Evolutionary conservation across 2,797 vertebrate genomes (phyloP).

Genomic region (Botia kubotai): DNA sequence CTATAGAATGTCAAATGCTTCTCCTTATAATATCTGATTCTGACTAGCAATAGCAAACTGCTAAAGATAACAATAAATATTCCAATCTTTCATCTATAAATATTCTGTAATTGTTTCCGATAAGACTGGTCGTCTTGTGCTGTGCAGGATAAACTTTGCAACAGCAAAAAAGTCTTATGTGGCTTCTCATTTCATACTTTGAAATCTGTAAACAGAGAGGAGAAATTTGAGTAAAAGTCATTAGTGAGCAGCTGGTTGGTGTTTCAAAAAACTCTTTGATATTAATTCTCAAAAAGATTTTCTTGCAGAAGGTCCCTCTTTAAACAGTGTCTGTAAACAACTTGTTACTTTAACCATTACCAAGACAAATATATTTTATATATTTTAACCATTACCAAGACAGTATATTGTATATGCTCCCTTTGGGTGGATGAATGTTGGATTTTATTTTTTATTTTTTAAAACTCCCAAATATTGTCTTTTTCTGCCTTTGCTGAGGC

Average conservation of each 20-base stretch:
- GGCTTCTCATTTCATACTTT: background rate
- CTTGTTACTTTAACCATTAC: background rate
- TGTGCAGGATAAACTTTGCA: too few species aligned
- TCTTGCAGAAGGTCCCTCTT: background rate
- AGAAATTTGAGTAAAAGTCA: background rate
- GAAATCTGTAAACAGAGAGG: background rate
- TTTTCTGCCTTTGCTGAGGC: conserved; percentile 6
- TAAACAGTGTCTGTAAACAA: background rate
- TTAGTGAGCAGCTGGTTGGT: background rate
- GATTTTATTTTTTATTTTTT: background rate
- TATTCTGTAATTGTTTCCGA: too few species aligned
- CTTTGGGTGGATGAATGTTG: background rate
- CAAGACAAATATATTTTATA: too few species aligned
- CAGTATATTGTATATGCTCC: background rate
- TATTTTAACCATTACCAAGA: background rate
- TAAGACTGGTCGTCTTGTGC: too few species aligned
- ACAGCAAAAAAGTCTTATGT: background rate
- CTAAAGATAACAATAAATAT: too few species aligned
- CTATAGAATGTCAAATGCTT: too few species aligned
- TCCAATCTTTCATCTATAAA: too few species aligned
- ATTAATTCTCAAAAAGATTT: background rate
- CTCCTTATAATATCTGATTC: too few species aligned
- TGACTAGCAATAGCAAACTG: too few species aligned
- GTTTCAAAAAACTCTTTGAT: background rate
- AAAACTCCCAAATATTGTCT: background rate